Percentiles rank a stretch among this genome's conserved stretches.
Evolutionary conservation across 2,888 invertebrate species (phyloP).

Genomic region (Pammene aurita): DNA sequence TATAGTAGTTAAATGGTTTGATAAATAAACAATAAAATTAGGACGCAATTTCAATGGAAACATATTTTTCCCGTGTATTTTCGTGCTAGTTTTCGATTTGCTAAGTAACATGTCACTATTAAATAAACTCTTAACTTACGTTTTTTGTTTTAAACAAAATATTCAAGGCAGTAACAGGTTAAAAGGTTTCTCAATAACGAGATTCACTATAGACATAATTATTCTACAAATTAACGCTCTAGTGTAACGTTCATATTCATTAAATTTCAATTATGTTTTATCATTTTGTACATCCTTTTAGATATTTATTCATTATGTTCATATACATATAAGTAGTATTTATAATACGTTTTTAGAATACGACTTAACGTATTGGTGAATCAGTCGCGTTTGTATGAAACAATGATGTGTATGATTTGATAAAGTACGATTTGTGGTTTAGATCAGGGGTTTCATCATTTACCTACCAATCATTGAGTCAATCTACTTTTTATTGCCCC

Average conservation of each 20-base stretch:
- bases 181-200: conserved; percentile 53
- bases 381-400: conserved; percentile 48
- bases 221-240: conserved; percentile 51
- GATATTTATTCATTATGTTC: conserved; percentile 31
- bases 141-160: background rate
- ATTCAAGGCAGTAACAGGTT: conserved; percentile 48
- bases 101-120: no score
- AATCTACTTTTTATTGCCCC: no score
- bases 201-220: conserved; percentile 54
- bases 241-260: conserved; percentile 39
- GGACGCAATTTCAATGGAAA: background rate
- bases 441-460: background rate
- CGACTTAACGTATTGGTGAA: conserved; percentile 44
- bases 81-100: background rate
- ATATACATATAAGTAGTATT: conserved; percentile 30
- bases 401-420: conserved; percentile 33
- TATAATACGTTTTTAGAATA: conserved; percentile 29
- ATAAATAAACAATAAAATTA: background rate
- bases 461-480: background rate
- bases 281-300: conserved; percentile 36
- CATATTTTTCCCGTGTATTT: background rate
- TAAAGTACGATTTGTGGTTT: conserved; percentile 9
- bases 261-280: conserved; percentile 21
- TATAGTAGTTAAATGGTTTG: no score
- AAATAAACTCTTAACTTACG: background rate